Percentiles rank a stretch among this genome's conserved stretches.
These are phyloP conservation scores for Parnassius orleans DNA, from an alignment of 2,888 invertebrate species.

Conservation along the genomic window DNA sequence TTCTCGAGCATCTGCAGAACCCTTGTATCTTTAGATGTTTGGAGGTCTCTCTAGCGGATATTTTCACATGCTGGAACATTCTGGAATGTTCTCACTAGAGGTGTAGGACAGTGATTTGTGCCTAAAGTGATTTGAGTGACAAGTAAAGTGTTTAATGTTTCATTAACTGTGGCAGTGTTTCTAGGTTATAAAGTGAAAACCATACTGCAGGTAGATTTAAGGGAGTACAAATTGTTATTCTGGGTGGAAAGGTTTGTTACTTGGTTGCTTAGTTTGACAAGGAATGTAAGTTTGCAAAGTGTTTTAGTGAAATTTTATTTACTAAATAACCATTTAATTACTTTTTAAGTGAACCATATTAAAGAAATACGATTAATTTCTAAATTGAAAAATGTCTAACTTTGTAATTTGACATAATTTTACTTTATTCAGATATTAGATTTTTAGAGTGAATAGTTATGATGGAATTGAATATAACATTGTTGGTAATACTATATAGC, in stretches of 20 bases:
- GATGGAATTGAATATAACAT: constrained; percentile 5
- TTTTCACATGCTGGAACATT: constrained; percentile 43
- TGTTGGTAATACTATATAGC: constrained; percentile 7
- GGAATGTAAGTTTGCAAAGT: too few species aligned
- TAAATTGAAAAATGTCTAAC: too few species aligned
- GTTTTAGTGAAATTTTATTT: too few species aligned
- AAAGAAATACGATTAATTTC: too few species aligned
- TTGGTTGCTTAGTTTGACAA: background rate
- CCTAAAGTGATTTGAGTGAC: constrained; percentile 18
- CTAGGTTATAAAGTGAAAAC: background rate
- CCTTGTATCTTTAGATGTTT: constrained; percentile 64
- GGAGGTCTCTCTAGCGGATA: constrained; percentile 57
- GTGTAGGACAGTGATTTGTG: constrained; percentile 33
- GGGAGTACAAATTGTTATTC: background rate
- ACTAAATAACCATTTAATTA: too few species aligned
- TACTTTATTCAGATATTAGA: too few species aligned
- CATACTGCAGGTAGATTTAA: background rate
- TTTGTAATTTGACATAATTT: too few species aligned
- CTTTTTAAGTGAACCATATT: too few species aligned
- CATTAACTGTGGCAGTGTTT: background rate
- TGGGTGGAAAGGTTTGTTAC: background rate
- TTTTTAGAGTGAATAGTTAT: background rate
- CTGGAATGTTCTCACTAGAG: constrained; percentile 47
- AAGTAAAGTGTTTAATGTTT: background rate
- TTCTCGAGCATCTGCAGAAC: constrained; percentile 87